Percentiles rank a stretch among this genome's conserved stretches.
These are phyloP conservation scores for Bombus superbus DNA, from an alignment of 1,140 invertebrate species.

Conservation along the genomic window DNA sequence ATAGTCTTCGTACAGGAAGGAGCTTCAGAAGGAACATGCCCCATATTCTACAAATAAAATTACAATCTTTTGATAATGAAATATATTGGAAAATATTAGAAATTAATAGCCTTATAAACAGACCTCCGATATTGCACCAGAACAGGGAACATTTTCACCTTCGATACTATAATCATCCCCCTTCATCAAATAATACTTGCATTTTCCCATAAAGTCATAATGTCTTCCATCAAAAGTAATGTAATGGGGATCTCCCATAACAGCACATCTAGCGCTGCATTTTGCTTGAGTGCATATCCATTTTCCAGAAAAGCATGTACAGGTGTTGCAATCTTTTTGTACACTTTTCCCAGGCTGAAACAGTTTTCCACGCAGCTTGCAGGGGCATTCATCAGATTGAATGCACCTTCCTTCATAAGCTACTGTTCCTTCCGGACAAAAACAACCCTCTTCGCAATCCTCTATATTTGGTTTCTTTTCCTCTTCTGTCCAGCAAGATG, in stretches of 20 bases:
- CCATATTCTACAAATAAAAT: constrained; percentile 84
- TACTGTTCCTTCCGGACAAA: constrained; percentile 90
- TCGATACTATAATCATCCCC: constrained; percentile 88
- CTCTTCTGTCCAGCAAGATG: constrained; percentile 82
- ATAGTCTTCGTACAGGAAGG: constrained; percentile 93
- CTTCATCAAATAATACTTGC: constrained; percentile 91
- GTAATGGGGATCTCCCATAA: constrained; percentile 95
- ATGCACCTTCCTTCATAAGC: constrained; percentile 90
- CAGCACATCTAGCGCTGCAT: constrained; percentile 90
- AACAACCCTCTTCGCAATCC: constrained; percentile 92
- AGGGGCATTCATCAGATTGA: constrained; percentile 88
- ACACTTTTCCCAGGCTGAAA: constrained; percentile 89
- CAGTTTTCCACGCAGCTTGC: constrained; percentile 89
- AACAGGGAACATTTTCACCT: constrained; percentile 92
- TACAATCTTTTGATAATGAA: not conserved
- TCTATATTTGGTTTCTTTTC: constrained; percentile 69
- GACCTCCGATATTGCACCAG: constrained; percentile 89
- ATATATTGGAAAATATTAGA: not conserved
- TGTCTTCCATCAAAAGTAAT: constrained; percentile 93
- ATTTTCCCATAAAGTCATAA: constrained; percentile 95
- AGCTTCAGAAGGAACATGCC: constrained; percentile 83
- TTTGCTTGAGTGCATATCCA: constrained; percentile 91
- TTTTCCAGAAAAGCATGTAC: constrained; percentile 87
- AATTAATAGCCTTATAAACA: constrained; percentile 14
- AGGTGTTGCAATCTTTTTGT: constrained; percentile 93